Evolutionary conservation across 2,888 invertebrate genomes (phyloP), one percentile per base, ranked within the genome.

Genomic region (Sarcophaga variegata): DNA sequence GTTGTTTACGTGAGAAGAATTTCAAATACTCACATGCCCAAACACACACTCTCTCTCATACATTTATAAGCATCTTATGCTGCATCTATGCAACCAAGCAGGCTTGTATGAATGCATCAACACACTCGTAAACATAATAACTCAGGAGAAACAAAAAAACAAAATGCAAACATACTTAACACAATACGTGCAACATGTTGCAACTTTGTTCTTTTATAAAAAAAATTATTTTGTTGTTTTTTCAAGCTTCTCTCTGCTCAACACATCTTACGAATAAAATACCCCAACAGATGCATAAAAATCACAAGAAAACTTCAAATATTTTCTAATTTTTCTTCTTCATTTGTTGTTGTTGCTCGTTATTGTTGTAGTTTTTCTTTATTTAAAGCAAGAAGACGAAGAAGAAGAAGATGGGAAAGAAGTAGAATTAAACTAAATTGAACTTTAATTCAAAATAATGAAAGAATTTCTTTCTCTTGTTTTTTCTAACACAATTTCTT

Each of bases 161-260:
- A 10, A 25, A 47, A 67, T 12, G 66, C 49, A 14, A 11, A 69
- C 69, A 69, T 47, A 84, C n/a, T 76, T 62, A 60, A 47, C 45
- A 17, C 17, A 66, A 71, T 76, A 81, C 81, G 74, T 84, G 87
- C 87, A 84, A 87, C 87, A 87, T 87, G 84, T 87, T 87, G 87
- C 82, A 84, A 81, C 79, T 70, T 80, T 84, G 22, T 17, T 79
- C 5, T 27, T 37, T 12, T 54, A 54, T 5, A 59, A 80, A 71
- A 76, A 75, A 17, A 4, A 5, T 54, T 54, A 17, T 62, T 67
- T 76, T 47, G 22, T 49, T 72, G 62, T 12, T 60, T 12, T 49
- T 54, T 47, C 4, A 49, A 74, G 69, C 78, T 64, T 64, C 82
- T 86, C 79, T 37, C 8, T 37, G 37, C 10, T 37, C 37, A 37